These are phyloP conservation scores for Drosophila leontia DNA, from an alignment of 1,140 invertebrate species.

Conservation along the genomic window DNA sequence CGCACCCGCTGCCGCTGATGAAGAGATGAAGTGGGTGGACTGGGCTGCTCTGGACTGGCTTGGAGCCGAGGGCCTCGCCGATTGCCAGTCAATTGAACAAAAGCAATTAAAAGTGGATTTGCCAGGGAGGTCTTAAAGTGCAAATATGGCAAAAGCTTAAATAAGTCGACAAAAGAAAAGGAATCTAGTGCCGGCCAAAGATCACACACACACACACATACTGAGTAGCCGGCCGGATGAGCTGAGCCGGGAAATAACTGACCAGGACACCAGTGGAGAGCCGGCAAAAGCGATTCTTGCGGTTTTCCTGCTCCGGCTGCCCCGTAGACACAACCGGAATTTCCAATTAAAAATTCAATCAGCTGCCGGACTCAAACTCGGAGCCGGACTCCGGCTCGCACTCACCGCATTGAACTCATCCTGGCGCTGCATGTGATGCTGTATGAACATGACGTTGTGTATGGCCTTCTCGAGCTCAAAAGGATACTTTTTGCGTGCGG, in stretches of 20 bases:
- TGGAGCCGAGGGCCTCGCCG: conserved; percentile 33
- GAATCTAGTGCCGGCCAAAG: conserved; percentile 8
- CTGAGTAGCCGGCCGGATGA: conserved; percentile 17
- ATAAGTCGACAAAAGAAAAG: conserved; percentile 62
- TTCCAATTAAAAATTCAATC: conserved; percentile 83
- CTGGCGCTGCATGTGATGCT: conserved; percentile 96
- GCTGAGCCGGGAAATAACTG: conserved; percentile 13
- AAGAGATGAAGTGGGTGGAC: conserved; percentile 34
- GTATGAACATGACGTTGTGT: conserved; percentile 97
- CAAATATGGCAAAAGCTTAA: conserved; percentile 76
- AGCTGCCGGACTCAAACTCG: conserved; percentile 45
- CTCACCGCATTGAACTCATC: conserved; percentile 96
- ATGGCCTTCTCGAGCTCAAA: conserved; percentile 97
- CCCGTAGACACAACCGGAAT: conserved; percentile 71
- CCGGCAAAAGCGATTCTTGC: conserved; percentile 62
- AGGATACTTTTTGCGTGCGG: conserved; percentile 93
- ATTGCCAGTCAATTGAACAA: conserved; percentile 84
- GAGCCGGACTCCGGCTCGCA: neutral
- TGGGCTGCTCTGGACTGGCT: neutral
- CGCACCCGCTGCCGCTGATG: conserved; percentile 21
- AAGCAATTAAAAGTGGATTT: conserved; percentile 85
- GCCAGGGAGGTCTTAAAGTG: conserved; percentile 65
- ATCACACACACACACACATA: conserved; percentile 8
- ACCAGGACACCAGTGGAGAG: conserved; percentile 6
- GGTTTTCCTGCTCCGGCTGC: conserved; percentile 45